Percentiles rank a stretch among this genome's conserved stretches.
These are phyloP conservation scores for Chymomyza procnemis DNA, from an alignment of 2,888 invertebrate species.

Conservation along the genomic window DNA sequence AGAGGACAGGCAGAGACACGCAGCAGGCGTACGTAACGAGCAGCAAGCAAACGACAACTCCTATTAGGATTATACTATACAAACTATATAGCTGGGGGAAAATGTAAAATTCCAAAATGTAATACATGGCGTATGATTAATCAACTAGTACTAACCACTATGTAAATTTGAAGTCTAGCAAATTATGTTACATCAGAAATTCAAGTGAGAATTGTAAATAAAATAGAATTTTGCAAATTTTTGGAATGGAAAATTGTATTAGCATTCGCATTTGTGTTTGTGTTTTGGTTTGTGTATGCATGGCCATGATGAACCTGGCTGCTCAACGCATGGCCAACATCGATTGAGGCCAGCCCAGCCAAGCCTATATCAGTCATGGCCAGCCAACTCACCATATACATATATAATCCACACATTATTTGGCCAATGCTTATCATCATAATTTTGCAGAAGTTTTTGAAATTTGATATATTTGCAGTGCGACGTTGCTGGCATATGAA, in stretches of 20 bases:
- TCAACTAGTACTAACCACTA: conserved; percentile 29
- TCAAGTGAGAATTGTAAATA: conserved; percentile 59
- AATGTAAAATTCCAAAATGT: conserved; percentile 12
- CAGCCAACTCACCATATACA: background rate
- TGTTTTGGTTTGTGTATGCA: no score
- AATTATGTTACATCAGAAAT: conserved; percentile 43
- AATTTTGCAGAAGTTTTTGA: conserved; percentile 1
- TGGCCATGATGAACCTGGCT: background rate
- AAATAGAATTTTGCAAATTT: conserved; percentile 63
- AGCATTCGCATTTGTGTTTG: conserved; percentile 3
- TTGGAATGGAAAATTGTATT: conserved; percentile 21
- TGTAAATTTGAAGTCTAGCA: conserved; percentile 47
- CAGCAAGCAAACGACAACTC: conserved; percentile 7
- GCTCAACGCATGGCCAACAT: background rate
- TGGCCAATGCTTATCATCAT: background rate
- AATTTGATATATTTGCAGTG: conserved; percentile 11
- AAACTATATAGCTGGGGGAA: background rate
- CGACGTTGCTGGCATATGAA: conserved; percentile 22
- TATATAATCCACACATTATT: background rate
- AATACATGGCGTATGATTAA: conserved; percentile 43
- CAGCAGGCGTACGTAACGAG: background rate
- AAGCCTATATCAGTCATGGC: background rate
- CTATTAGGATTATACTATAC: conserved; percentile 39
- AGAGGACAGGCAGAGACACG: background rate
- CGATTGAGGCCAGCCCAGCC: background rate